Evolutionary conservation across 2,113 vertebrate genomes (phyloP).

Genomic region (Boleophthalmus pectinirostris): DNA sequence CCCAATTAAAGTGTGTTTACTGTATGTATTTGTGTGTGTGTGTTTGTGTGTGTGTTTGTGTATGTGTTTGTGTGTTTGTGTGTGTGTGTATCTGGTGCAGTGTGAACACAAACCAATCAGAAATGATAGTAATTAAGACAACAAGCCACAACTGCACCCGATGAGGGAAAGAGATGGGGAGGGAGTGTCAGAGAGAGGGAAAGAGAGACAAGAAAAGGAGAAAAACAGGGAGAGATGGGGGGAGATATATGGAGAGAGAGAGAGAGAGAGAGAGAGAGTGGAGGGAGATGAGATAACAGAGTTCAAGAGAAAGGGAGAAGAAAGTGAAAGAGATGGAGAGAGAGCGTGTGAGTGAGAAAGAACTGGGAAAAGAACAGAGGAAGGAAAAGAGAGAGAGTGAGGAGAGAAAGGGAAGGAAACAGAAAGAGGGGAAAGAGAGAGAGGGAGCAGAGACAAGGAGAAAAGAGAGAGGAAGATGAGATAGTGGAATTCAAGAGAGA

Average conservation of each 20-base stretch:
- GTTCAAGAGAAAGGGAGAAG: neutral
- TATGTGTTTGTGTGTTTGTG: neutral
- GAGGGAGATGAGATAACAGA: neutral
- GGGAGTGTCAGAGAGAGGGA: too few species aligned
- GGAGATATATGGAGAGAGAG: neutral
- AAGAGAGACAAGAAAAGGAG: neutral
- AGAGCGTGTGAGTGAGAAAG: too few species aligned
- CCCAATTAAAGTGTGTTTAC: too few species aligned
- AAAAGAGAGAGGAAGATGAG: neutral
- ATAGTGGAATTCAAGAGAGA: too few species aligned
- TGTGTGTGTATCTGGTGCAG: neutral
- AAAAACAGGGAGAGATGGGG: neutral
- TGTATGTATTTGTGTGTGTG: neutral
- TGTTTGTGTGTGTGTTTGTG: neutral
- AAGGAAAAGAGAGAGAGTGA: neutral
- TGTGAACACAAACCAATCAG: slow-evolving; percentile 52
- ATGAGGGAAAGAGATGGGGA: slow-evolving; percentile 37
- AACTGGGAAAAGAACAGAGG: neutral
- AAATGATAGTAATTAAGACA: slow-evolving; percentile 71
- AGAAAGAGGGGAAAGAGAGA: too few species aligned
- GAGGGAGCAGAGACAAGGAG: too few species aligned
- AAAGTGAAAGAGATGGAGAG: neutral
- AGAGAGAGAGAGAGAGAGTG: neutral
- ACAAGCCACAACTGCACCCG: slow-evolving; percentile 62
- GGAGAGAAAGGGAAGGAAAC: neutral